Percentiles rank a stretch among this genome's conserved stretches.
Conservation (phyloP, 2,888 invertebrate genomes). For the Eurytoma californica region DNA sequence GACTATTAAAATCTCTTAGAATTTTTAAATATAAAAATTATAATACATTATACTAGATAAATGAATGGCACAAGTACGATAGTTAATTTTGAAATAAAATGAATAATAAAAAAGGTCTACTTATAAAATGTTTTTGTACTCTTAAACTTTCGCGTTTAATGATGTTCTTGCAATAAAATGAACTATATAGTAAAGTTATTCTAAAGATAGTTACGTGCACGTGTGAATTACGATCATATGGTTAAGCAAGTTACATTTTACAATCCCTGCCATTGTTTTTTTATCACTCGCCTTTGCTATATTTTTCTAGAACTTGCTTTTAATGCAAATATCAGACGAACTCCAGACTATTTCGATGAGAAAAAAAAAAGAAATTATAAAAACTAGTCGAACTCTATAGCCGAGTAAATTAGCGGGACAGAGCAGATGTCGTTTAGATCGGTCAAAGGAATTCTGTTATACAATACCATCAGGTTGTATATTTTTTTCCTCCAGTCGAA, state of each 20-base stretch:
- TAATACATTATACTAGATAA: too few relatives aligned
- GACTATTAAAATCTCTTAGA: too few relatives aligned
- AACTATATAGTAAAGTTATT: constrained; percentile 14
- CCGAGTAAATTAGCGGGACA: constrained; percentile 16
- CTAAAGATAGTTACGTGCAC: constrained; percentile 36
- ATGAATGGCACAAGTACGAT: too few relatives aligned
- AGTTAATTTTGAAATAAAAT: background rate
- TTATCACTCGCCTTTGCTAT: constrained; percentile 63
- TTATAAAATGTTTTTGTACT: too few relatives aligned
- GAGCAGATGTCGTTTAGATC: constrained; percentile 34
- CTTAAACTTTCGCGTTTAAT: background rate
- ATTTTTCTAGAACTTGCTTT: constrained; percentile 61
- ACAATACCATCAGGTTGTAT: constrained; percentile 15
- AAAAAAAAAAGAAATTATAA: constrained; percentile 48
- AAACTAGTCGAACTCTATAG: constrained; percentile 23
- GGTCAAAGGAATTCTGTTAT: constrained; percentile 20
- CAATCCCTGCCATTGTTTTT: constrained; percentile 54
- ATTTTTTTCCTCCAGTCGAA: constrained; percentile 35
- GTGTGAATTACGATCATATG: constrained; percentile 17
- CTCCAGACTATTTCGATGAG: constrained; percentile 64
- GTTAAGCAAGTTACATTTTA: constrained; percentile 37
- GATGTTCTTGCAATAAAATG: constrained; percentile 13
- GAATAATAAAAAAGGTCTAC: too few relatives aligned
- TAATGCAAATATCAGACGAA: constrained; percentile 71
- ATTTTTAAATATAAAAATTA: too few relatives aligned